phyloP scores from a whole-genome alignment of 1,140 invertebrate genomes.

The silkworm (Bombyx mori) region DNA sequence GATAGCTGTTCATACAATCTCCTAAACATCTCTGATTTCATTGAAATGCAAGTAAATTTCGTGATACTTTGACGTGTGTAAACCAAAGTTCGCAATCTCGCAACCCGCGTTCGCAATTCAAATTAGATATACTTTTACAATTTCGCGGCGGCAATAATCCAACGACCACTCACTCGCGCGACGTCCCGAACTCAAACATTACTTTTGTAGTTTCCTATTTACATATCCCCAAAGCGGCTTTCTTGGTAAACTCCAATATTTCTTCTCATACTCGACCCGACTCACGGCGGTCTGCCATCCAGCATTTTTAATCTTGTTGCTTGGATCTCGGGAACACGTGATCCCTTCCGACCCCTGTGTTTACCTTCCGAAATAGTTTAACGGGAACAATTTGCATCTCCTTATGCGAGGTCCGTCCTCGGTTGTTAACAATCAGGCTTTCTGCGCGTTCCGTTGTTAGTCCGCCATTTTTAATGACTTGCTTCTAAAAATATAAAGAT shows the following conservation, averaged over 20 bases:
- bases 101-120: slow-evolving; percentile 18
- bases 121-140: slow-evolving; percentile 33
- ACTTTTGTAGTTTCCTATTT: slow-evolving; percentile 59
- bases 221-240: slow-evolving; percentile 62
- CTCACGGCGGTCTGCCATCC: slow-evolving; percentile 48
- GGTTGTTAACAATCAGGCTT: slow-evolving; percentile 53
- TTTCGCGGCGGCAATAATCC: slow-evolving; percentile 42
- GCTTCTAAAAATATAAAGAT: no score
- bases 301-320: slow-evolving; percentile 67
- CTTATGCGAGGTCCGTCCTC: slow-evolving; percentile 62
- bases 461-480: no score
- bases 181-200: slow-evolving; percentile 55
- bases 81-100: no score
- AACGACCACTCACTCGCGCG: slow-evolving; percentile 37
- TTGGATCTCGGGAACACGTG: slow-evolving; percentile 50
- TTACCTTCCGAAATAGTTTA: slow-evolving; percentile 70
- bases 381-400: slow-evolving; percentile 67
- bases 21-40: no score
- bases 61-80: no score
- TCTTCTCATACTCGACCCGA: slow-evolving; percentile 58
- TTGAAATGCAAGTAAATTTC: no score
- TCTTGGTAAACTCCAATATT: slow-evolving; percentile 59
- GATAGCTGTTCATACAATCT: no score
- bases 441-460: no score
- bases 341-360: slow-evolving; percentile 46